These are phyloP conservation scores for Agraylea sexmaculata DNA, from an alignment of 1,140 invertebrate species.

Conservation along the genomic window DNA sequence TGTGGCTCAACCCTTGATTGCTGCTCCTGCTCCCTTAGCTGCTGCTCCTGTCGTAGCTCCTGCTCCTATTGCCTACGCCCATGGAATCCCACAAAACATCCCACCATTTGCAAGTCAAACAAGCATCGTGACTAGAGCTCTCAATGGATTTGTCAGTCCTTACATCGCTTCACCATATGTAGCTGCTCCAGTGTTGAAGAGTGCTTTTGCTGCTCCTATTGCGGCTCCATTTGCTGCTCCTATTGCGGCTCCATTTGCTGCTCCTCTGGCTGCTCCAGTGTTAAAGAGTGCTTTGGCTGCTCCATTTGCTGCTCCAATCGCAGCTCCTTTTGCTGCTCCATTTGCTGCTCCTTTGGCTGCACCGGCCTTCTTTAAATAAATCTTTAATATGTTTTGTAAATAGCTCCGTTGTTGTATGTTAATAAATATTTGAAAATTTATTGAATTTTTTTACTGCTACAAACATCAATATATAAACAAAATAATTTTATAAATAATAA, in stretches of 20 bases:
- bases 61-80: conserved; percentile 31
- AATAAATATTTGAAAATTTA: too few species aligned
- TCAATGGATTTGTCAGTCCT: conserved; percentile 23
- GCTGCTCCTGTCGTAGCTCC: conserved; percentile 23
- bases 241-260: conserved; percentile 26
- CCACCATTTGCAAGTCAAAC: conserved; percentile 42
- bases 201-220: conserved; percentile 23
- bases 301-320: conserved; percentile 23
- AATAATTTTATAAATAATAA: too few species aligned
- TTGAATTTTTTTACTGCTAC: too few species aligned
- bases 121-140: conserved; percentile 35
- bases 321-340: conserved; percentile 15
- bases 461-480: too few species aligned
- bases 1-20: conserved; percentile 22
- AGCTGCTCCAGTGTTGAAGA: conserved; percentile 18
- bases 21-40: conserved; percentile 10
- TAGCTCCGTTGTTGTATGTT: too few species aligned
- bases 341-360: conserved; percentile 12
- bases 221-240: conserved; percentile 20
- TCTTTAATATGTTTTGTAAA: too few species aligned
- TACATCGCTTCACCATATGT: conserved; percentile 18
- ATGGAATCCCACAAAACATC: conserved; percentile 40
- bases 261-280: conserved; percentile 22
- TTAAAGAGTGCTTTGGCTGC: conserved; percentile 13
- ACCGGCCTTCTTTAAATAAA: too few species aligned